Percentiles rank a stretch among this genome's conserved stretches.
Conservation (phyloP, 2,888 invertebrate species). For the Ditylenchus weischeri region DNA sequence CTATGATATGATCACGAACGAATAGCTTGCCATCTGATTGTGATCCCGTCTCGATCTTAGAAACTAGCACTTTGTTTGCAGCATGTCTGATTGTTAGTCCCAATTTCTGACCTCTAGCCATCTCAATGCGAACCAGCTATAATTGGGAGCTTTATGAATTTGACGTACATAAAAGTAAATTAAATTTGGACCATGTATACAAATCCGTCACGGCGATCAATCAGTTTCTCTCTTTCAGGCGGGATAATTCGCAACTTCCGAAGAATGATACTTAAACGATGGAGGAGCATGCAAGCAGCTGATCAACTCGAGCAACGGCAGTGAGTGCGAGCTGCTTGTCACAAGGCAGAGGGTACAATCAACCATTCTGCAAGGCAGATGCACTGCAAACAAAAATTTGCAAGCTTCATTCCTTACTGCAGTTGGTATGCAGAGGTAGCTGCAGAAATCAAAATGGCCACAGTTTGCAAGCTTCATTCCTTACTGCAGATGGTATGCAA, state of each 20-base stretch:
- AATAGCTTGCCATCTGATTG: constrained; percentile 35
- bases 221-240: constrained; percentile 46
- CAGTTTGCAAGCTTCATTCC: too few relatives aligned
- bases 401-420: too few relatives aligned
- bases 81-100: constrained; percentile 52
- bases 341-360: too few relatives aligned
- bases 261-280: constrained; percentile 34
- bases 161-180: not conserved
- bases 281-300: constrained; percentile 44
- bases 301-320: too few relatives aligned
- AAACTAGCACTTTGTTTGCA: constrained; percentile 51
- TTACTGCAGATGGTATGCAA: too few relatives aligned
- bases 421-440: too few relatives aligned
- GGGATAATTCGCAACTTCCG: constrained; percentile 42
- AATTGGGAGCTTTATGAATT: not conserved
- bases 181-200: constrained; percentile 27
- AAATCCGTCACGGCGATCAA: constrained; percentile 49
- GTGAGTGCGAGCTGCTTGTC: too few relatives aligned
- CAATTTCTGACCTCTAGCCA: constrained; percentile 45
- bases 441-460: too few relatives aligned
- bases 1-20: constrained; percentile 40
- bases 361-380: too few relatives aligned
- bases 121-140: constrained; percentile 35
- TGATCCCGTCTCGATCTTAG: constrained; percentile 41
- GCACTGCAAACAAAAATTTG: too few relatives aligned